Evolutionary conservation across 2,888 invertebrate genomes (phyloP), one percentile per base, ranked within the genome.

Genomic region (Aproaerema taeniolella): DNA sequence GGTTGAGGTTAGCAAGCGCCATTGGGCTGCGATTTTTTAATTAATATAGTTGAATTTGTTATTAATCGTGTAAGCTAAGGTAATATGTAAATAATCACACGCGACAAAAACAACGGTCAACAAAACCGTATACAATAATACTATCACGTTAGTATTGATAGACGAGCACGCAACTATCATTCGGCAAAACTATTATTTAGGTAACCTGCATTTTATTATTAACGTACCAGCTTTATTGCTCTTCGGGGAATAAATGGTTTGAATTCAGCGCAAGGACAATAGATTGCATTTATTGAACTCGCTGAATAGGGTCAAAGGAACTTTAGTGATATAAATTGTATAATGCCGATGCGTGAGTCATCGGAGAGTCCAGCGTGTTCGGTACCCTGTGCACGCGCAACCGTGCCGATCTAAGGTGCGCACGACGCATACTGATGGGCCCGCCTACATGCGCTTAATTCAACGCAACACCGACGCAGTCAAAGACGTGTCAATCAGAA

Each of bases 231-330:
- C 48, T 69, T 67, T 67, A 74, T 73, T 71, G 58, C 59, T 60
- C 63, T 76, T 76, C 80, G 66, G 50, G 62, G 80, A 83, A 81
- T 63, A 37, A 55, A 60, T 65, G 61, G 54, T 67, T 63, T 53
- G 61, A 74, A 81, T 76, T 73, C 66, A 76, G 80, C 65, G 65
- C 81, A 78, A 83, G 82, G 81, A 74, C 76, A 72, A 66, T 69
- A 52, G 56, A 55, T 57, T 71, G 71, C 69, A 75, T 65, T 67
- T 61, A 72, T 71, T 73, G 73, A 69, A 72, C 72, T 63, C 66
- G 53, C 61, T 68, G 64, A 78, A 78, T 74, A 68, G 72, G 79
- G 83, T 81, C 77, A 83, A 76, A 80, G 74, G 74, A 79, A 72
- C 71, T 71, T 77, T 75, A 54, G 55, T 59, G 59, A 30, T 37